Percentiles rank a stretch among this genome's conserved stretches.
These are phyloP conservation scores for Solea solea DNA, from an alignment of 2,113 vertebrate genomes.

Conservation along the genomic window DNA sequence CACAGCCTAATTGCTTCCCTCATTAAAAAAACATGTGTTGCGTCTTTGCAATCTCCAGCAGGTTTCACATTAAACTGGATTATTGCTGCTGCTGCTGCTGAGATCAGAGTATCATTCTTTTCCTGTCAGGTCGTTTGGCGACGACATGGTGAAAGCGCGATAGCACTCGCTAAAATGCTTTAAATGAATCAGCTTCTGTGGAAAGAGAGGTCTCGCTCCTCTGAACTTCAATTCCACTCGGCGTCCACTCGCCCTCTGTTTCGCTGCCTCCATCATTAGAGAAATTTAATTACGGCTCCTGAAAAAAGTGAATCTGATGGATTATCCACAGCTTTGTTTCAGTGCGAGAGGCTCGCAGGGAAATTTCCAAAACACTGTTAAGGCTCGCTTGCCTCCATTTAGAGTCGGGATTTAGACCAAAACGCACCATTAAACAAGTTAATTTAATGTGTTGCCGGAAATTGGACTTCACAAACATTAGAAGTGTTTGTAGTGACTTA, in stretches of 20 bases:
- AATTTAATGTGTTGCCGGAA: slow-evolving; percentile 25
- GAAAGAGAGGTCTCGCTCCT: slow-evolving; percentile 66
- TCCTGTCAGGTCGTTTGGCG: slow-evolving; percentile 56
- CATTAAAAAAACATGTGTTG: slow-evolving; percentile 76
- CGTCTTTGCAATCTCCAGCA: slow-evolving; percentile 59
- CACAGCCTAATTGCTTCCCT: slow-evolving; percentile 68
- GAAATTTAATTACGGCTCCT: slow-evolving; percentile 74
- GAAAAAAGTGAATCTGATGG: slow-evolving; percentile 69
- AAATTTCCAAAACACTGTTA: slow-evolving; percentile 40
- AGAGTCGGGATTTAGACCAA: slow-evolving; percentile 29
- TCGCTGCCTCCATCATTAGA: slow-evolving; percentile 50
- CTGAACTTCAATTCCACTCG: slow-evolving; percentile 69
- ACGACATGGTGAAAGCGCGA: slow-evolving; percentile 44
- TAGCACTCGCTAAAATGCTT: slow-evolving; percentile 24
- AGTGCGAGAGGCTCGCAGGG: slow-evolving; percentile 35
- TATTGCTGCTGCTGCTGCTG: slow-evolving; percentile 45
- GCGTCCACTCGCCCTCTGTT: slow-evolving; percentile 56
- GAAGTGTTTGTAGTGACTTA: slow-evolving; percentile 13
- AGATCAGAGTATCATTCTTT: slow-evolving; percentile 36
- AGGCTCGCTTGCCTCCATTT: slow-evolving; percentile 27
- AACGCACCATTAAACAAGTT: slow-evolving; percentile 38
- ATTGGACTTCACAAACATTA: slow-evolving; percentile 16
- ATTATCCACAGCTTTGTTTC: slow-evolving; percentile 66
- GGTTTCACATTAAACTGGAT: slow-evolving; percentile 61
- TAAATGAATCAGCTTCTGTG: slow-evolving; percentile 73